Base-by-base conservation (phyloP, 2,888 invertebrate species). In the Cloeon dipterum region DNA sequence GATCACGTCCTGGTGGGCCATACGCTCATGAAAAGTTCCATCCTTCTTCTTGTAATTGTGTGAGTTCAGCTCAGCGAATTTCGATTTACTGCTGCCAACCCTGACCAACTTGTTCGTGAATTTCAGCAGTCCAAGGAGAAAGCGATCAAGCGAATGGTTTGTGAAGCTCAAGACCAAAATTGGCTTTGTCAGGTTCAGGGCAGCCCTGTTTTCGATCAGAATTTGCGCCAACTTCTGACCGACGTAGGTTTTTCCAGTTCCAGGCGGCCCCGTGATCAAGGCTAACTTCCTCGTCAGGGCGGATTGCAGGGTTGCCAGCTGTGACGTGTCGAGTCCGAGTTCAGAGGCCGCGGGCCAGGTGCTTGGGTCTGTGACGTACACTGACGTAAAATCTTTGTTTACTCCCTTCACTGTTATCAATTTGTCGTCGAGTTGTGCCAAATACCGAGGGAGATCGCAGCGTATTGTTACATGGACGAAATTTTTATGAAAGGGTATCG, bases 81-180 rank as follows among this genome's bases (percentile, higher is more conserved):
- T 71, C 3, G 72, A 69, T n/a, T n/a, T n/a, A 47, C 74, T 72
- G 20, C 70, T 67, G 0, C 82, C 81, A 38, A 82, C 58, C 39
- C 81, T 62, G 2, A 78, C 58, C 39, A 82, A 61, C 40, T 61
- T 61, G 1, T 61, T 48, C 0, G 74, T 74, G 3, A 65, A 55
- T 19, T 53, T 47, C 1, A 71, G 48, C 8, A 78, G 57, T 7
- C 74, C 76, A 51, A 78, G 72, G 23, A 86, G 54, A 51, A 86
- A 85, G 51, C 85, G 82, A 57, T 86, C 86, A 29, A 88, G 56
- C 4, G 85, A 83, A 51, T 83, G 81, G 58, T 88, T 86, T 5
- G 83, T 85, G 51, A 71, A 81, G 47, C 82, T 79, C 16, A 86
- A 70, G 0, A 86, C 60, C 8, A 85, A 56, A 52, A 85, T 74